phyloP scores from a whole-genome alignment of 2,797 vertebrate genomes.

The Typhlichthys eigenmanni region DNA sequence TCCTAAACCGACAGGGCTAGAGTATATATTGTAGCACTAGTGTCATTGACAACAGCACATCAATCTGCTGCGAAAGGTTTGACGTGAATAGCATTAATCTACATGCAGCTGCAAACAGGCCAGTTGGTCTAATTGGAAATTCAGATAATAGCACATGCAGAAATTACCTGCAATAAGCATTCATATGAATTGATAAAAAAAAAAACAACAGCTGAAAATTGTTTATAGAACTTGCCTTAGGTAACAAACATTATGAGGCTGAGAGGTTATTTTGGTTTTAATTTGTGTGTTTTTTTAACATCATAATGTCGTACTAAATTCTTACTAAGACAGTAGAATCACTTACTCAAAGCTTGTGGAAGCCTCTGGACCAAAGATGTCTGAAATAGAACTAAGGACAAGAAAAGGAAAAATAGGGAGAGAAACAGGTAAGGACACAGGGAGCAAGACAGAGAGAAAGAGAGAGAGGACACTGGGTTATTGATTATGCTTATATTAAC shows the following conservation, averaged over 20 bases:
- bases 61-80: neutral
- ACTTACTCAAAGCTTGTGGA: slow-evolving; percentile 58
- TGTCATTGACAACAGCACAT: neutral
- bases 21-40: neutral
- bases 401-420: slow-evolving; percentile 8
- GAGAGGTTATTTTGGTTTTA: neutral
- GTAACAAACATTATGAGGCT: slow-evolving; percentile 1
- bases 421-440: slow-evolving; percentile 3
- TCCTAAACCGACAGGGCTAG: neutral
- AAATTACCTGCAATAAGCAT: neutral
- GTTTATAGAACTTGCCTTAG: neutral
- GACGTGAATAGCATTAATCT: neutral
- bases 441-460: neutral
- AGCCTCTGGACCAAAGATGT: slow-evolving; percentile 65
- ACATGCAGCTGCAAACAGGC: neutral
- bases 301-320: neutral
- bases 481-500: too few species aligned
- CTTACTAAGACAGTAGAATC: slow-evolving; percentile 7
- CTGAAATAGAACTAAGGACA: slow-evolving; percentile 63
- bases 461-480: too few species aligned
- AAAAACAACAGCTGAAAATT: neutral
- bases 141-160: neutral
- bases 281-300: neutral
- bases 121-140: neutral
- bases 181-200: neutral